Evolutionary conservation across 1,140 invertebrate genomes (phyloP).

Genomic region (Aphaenogaster ashmeadi): DNA sequence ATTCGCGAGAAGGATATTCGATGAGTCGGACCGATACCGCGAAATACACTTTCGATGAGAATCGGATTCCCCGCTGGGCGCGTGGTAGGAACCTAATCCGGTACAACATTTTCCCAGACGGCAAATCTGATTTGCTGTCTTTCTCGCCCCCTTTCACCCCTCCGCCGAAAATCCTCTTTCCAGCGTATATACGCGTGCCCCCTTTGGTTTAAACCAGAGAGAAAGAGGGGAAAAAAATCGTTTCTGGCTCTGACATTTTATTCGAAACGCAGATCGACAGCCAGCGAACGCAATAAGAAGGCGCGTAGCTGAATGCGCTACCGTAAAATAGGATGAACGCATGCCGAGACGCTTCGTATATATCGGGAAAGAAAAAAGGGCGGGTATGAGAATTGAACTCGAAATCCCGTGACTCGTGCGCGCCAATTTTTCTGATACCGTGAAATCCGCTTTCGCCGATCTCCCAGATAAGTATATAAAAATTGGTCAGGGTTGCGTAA

Average conservation of each 20-base stretch:
- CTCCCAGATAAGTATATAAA: conserved; percentile 46
- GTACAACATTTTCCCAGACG: conserved; percentile 64
- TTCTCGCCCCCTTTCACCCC: conserved; percentile 36
- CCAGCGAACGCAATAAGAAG: conserved; percentile 56
- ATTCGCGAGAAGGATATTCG: conserved; percentile 39
- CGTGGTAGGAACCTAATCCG: conserved; percentile 61
- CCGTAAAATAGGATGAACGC: conserved; percentile 69
- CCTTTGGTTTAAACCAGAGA: conserved; percentile 45
- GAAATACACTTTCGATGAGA: conserved; percentile 63
- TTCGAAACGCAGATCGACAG: conserved; percentile 69
- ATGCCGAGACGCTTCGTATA: neutral
- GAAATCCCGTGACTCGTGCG: conserved; percentile 44
- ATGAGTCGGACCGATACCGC: conserved; percentile 41
- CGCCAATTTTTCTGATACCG: conserved; percentile 49
- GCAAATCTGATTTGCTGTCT: conserved; percentile 67
- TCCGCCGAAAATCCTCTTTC: conserved; percentile 22
- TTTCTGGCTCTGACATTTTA: conserved; percentile 62
- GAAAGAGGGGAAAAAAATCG: conserved; percentile 39
- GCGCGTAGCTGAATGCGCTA: conserved; percentile 54
- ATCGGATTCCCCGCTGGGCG: conserved; percentile 57
- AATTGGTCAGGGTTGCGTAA: conserved; percentile 23
- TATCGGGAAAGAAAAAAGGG: neutral
- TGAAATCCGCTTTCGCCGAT: conserved; percentile 55
- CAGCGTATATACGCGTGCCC: conserved; percentile 16
- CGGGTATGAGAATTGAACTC: conserved; percentile 55